Conservation (phyloP, 2,888 invertebrate genomes). For the Nomada flava region DNA sequence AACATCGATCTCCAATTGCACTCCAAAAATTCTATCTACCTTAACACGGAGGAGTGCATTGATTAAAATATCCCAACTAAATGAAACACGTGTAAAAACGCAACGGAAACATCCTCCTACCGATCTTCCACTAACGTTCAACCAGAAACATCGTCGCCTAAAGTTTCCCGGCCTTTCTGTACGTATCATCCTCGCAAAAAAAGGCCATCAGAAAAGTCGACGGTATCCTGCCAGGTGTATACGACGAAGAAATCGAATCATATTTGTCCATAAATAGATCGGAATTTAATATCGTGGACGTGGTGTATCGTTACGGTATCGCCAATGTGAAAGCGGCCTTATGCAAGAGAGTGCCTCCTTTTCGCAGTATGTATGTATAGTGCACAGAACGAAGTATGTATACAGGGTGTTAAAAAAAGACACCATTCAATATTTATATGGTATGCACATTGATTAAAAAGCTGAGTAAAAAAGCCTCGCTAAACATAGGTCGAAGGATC, state of each 20-base stretch:
- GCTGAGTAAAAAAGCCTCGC: background rate
- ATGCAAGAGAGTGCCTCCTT: slow-evolving; percentile 47
- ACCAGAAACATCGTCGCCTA: background rate
- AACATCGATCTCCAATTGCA: background rate
- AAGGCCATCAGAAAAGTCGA: too few relatives aligned
- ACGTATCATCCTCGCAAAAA: too few relatives aligned
- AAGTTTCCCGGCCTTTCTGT: background rate
- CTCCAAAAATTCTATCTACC: background rate
- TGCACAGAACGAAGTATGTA: background rate
- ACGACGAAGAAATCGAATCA: too few relatives aligned
- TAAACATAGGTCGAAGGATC: background rate
- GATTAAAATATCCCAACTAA: too few relatives aligned
- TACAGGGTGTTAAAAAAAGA: background rate
- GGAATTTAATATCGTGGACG: slow-evolving; percentile 22
- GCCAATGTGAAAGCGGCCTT: slow-evolving; percentile 48
- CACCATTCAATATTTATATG: background rate
- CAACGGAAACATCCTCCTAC: background rate
- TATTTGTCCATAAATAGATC: slow-evolving; percentile 13
- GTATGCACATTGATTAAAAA: background rate
- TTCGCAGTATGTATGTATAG: slow-evolving; percentile 23
- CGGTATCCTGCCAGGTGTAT: too few relatives aligned
- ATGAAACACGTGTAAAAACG: background rate
- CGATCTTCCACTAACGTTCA: background rate
- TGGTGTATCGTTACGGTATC: slow-evolving; percentile 4
- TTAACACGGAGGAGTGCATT: too few relatives aligned